These are phyloP conservation scores for Zosterops lateralis DNA, from an alignment of 2,113 vertebrate genomes.

Conservation along the genomic window DNA sequence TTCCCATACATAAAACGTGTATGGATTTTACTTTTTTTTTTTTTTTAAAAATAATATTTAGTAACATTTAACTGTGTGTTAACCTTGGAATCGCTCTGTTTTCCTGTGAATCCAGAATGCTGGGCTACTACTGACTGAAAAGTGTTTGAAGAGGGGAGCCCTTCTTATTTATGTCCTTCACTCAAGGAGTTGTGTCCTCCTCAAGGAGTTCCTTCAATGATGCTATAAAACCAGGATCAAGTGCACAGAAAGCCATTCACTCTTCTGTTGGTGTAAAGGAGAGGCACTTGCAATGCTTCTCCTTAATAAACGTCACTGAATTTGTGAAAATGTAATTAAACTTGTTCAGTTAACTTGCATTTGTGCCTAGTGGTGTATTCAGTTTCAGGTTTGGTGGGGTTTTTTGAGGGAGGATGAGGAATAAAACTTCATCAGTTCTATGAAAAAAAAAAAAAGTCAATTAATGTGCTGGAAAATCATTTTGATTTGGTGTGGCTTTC, in stretches of 20 bases:
- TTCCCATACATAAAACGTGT: conserved; percentile 13
- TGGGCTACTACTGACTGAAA: neutral
- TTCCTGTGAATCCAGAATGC: neutral
- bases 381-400: neutral
- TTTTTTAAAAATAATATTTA: neutral
- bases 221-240: neutral
- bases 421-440: neutral
- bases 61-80: conserved; percentile 10
- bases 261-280: neutral
- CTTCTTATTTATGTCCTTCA: neutral
- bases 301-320: neutral
- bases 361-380: neutral
- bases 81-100: neutral
- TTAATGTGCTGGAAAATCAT: neutral
- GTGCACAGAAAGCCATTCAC: neutral
- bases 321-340: neutral
- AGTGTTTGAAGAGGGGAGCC: neutral
- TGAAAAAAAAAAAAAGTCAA: neutral
- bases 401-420: neutral
- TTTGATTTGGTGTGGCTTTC: neutral
- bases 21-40: neutral
- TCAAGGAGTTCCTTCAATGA: neutral
- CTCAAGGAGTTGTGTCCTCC: neutral
- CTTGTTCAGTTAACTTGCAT: neutral
- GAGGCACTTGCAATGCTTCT: neutral